Conservation (phyloP, 2,113 vertebrate genomes). For the Piaya cayana region DNA sequence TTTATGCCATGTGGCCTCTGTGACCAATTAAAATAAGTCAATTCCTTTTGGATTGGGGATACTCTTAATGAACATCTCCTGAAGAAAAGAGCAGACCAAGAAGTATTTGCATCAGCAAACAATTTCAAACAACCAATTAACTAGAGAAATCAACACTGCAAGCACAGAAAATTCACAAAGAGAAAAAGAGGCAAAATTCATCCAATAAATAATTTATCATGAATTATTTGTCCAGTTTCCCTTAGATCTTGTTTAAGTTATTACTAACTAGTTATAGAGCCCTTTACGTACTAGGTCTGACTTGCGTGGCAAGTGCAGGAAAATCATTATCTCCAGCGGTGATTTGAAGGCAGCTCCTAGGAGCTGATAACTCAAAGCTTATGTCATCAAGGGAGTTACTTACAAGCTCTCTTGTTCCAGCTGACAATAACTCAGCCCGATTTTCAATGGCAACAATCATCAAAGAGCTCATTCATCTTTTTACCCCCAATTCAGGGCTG, state of each 20-base stretch:
- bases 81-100: conserved; percentile 21
- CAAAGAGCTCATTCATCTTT: conserved; percentile 40
- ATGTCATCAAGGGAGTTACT: not conserved
- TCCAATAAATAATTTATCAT: conserved; percentile 58
- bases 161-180: conserved; percentile 39
- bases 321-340: not conserved
- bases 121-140: conserved; percentile 61
- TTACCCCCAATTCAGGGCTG: not conserved
- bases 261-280: not conserved
- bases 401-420: not conserved
- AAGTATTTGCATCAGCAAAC: conserved; percentile 53
- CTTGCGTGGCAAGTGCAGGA: not conserved
- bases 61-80: conserved; percentile 42
- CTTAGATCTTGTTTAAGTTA: conserved; percentile 11
- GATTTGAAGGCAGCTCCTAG: conserved; percentile 1
- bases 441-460: conserved; percentile 13
- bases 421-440: not conserved
- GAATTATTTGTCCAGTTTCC: conserved; percentile 14
- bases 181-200: conserved; percentile 31
- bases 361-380: conserved; percentile 8
- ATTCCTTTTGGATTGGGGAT: not conserved
- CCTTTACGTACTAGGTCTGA: not conserved
- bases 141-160: conserved; percentile 29
- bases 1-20: conserved; percentile 21
- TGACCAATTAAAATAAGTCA: conserved; percentile 52